Conservation (phyloP, 2,113 vertebrate genomes). For the Indicator indicator region DNA sequence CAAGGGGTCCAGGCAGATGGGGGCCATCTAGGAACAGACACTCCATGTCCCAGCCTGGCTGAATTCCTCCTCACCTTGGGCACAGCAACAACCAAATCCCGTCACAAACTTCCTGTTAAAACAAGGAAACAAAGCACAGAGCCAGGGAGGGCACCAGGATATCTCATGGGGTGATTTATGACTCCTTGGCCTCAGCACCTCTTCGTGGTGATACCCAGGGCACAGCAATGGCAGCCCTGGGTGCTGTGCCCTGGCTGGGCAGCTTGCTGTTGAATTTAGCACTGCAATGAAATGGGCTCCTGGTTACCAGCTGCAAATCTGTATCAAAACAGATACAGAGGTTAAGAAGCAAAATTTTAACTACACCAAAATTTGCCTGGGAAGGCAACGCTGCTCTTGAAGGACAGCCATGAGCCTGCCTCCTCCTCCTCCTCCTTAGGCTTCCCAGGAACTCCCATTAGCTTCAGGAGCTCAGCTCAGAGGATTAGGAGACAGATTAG, state of each 20-base stretch:
- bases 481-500: not conserved
- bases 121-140: not conserved
- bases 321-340: not conserved
- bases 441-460: not conserved
- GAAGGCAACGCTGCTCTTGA: not conserved
- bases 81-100: not conserved
- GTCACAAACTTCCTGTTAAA: not conserved
- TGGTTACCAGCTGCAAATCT: not conserved
- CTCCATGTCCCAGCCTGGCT: not conserved
- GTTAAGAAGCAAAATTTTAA: not conserved
- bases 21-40: not conserved
- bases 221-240: not conserved
- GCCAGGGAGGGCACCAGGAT: not conserved
- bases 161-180: not conserved
- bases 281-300: not conserved
- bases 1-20: fast-evolving
- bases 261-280: not conserved
- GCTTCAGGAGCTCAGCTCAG: not conserved
- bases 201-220: not conserved
- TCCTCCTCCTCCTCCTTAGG: not conserved
- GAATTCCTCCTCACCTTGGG: not conserved
- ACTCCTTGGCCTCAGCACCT: not conserved
- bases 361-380: not conserved
- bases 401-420: not conserved
- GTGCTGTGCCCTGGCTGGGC: not conserved